Conservation (phyloP, 2,888 invertebrate species). For the Artemia sinica region DNA sequence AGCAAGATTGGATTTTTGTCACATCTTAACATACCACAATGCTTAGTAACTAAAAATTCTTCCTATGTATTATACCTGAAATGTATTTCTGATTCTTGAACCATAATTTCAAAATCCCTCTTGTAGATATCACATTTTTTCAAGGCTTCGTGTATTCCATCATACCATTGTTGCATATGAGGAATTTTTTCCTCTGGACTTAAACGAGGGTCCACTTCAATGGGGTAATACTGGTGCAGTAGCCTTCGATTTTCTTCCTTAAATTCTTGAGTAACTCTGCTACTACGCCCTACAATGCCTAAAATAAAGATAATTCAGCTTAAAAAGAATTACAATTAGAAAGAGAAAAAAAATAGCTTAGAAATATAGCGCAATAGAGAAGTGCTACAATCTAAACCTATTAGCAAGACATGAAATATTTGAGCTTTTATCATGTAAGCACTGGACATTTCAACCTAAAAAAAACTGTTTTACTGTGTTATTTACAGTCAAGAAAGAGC, state of each 20-base stretch:
- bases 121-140: slow-evolving; percentile 26
- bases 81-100: slow-evolving; percentile 24
- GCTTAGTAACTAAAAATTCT: no score
- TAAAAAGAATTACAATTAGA: no score
- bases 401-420: no score
- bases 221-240: slow-evolving; percentile 55
- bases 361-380: no score
- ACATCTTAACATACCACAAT: no score
- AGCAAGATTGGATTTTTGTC: no score
- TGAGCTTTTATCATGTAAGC: no score
- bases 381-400: no score
- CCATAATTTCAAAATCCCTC: slow-evolving; percentile 25
- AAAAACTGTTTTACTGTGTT: no score
- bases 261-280: slow-evolving; percentile 47
- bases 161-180: slow-evolving; percentile 66
- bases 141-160: slow-evolving; percentile 43
- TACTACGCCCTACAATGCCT: slow-evolving; percentile 59
- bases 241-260: slow-evolving; percentile 43
- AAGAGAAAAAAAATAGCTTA: no score
- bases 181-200: slow-evolving; percentile 50
- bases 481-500: no score
- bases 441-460: no score
- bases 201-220: slow-evolving; percentile 61
- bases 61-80: slow-evolving; percentile 25
- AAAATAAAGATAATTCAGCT: slow-evolving; percentile 24